Percentiles rank a stretch among this genome's conserved stretches.
Conservation (phyloP, 1,140 invertebrate species). For the Cotesia typhae region DNA sequence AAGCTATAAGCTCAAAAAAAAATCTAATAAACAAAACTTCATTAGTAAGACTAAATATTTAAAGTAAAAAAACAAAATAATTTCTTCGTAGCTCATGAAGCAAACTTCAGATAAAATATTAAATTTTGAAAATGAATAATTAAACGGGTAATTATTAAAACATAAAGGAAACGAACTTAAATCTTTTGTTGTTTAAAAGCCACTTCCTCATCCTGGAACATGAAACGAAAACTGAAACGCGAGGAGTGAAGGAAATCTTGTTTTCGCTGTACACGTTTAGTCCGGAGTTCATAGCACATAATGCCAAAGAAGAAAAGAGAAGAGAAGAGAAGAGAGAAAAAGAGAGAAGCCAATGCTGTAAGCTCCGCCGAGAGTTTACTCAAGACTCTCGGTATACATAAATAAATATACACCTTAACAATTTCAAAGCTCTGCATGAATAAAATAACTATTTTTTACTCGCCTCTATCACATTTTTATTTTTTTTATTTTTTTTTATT, state of each 20-base stretch:
- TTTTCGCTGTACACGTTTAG: too few relatives aligned
- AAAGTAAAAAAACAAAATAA: background rate
- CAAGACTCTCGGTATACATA: constrained; percentile 29
- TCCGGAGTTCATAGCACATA: too few relatives aligned
- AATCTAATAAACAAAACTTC: too few relatives aligned
- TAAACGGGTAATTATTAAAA: constrained; percentile 1
- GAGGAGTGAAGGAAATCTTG: background rate
- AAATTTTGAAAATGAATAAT: background rate
- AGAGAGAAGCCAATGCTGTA: constrained; percentile 8
- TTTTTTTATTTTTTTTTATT: background rate
- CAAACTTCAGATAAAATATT: background rate
- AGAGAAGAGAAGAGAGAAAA: too few relatives aligned
- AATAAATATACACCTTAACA: constrained; percentile 34
- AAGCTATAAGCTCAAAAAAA: too few relatives aligned
- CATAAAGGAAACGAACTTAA: constrained; percentile 10
- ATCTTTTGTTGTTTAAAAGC: background rate
- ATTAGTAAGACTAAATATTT: too few relatives aligned
- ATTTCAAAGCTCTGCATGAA: constrained; percentile 32
- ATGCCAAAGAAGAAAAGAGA: background rate
- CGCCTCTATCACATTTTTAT: background rate
- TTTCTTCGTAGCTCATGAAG: too few relatives aligned
- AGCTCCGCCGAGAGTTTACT: constrained; percentile 17
- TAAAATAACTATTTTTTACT: constrained; percentile 26
- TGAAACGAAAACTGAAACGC: constrained; percentile 9
- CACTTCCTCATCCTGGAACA: constrained; percentile 17